A percentile compares a stretch with the other conserved stretches of the same genome.
Evolutionary conservation across 1,140 invertebrate genomes (phyloP).

Genomic region (Idris sp.): DNA sequence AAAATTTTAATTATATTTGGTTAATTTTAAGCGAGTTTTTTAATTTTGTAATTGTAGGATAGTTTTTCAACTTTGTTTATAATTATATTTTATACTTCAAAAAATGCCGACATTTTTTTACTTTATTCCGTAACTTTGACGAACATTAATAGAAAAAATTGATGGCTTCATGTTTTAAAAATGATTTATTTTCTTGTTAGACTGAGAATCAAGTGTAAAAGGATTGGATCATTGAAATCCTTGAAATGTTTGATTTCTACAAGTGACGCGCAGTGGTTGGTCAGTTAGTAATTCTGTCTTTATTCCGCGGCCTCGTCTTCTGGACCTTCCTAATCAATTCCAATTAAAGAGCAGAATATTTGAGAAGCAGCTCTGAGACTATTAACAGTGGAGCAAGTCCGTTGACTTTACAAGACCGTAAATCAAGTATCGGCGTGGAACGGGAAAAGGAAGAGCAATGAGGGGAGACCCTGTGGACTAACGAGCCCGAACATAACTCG

Average conservation of each 20-base stretch:
- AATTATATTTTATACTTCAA: too few relatives aligned
- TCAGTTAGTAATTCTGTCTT: constrained; percentile 72
- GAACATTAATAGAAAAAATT: too few relatives aligned
- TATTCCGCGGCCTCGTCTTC: constrained; percentile 69
- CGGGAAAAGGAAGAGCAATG: constrained; percentile 57
- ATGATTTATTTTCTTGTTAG: constrained; percentile 3
- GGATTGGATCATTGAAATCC: constrained; percentile 11
- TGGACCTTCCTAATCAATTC: constrained; percentile 77
- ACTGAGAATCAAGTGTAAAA: not conserved
- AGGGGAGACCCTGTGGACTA: constrained; percentile 64
- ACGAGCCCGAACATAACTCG: constrained; percentile 77
- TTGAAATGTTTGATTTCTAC: constrained; percentile 40
- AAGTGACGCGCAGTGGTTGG: constrained; percentile 37
- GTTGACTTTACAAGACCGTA: constrained; percentile 71
- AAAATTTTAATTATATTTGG: too few relatives aligned
- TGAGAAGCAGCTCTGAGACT: constrained; percentile 74
- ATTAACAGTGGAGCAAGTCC: constrained; percentile 73
- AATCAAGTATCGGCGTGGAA: constrained; percentile 73
- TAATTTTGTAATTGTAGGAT: too few relatives aligned
- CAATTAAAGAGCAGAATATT: constrained; percentile 79
- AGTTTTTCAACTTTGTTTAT: too few relatives aligned
- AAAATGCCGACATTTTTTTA: too few relatives aligned
- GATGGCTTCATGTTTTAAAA: too few relatives aligned
- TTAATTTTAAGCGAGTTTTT: constrained; percentile 4
- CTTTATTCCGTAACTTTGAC: too few relatives aligned